Conservation (phyloP, 2,797 vertebrate genomes). For the Synanceia verrucosa region DNA sequence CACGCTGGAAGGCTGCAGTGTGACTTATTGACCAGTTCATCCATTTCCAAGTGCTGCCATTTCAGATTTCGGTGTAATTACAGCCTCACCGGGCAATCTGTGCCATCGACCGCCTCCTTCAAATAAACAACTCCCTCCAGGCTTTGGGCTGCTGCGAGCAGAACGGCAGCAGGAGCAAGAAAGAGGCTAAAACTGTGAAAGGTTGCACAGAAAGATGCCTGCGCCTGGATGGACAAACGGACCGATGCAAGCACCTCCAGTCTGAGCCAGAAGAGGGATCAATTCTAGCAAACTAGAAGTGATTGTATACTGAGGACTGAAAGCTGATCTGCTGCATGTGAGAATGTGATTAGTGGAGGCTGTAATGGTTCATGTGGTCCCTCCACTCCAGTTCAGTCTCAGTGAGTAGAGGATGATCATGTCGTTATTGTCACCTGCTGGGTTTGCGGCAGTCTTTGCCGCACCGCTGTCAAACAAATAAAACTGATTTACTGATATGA, state of each 20-base stretch:
- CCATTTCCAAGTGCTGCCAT: conserved; percentile 72
- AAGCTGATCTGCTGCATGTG: background rate
- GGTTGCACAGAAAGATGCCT: conserved; percentile 39
- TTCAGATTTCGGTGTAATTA: conserved; percentile 86
- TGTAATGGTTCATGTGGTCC: background rate
- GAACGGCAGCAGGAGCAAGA: conserved; percentile 34
- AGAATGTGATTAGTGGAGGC: conserved; percentile 1
- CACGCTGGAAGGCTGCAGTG: conserved; percentile 44
- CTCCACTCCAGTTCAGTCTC: background rate
- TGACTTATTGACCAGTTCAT: conserved; percentile 79
- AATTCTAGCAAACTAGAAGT: background rate
- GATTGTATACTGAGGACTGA: background rate
- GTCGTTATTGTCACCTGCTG: background rate
- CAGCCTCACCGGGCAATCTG: conserved; percentile 75
- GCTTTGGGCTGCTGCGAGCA: conserved; percentile 21
- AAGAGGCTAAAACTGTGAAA: conserved; percentile 50
- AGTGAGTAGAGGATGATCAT: background rate
- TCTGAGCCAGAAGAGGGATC: conserved; percentile 14
- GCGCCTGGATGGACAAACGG: conserved; percentile 33
- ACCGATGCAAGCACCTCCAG: background rate
- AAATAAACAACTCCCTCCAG: conserved; percentile 71
- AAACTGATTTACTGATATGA: background rate
- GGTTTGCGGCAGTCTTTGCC: background rate
- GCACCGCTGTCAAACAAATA: background rate
- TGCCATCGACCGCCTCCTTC: conserved; percentile 68